Evolutionary conservation across 2,797 vertebrate species (phyloP).

Genomic region (Poliocrania exsul): DNA sequence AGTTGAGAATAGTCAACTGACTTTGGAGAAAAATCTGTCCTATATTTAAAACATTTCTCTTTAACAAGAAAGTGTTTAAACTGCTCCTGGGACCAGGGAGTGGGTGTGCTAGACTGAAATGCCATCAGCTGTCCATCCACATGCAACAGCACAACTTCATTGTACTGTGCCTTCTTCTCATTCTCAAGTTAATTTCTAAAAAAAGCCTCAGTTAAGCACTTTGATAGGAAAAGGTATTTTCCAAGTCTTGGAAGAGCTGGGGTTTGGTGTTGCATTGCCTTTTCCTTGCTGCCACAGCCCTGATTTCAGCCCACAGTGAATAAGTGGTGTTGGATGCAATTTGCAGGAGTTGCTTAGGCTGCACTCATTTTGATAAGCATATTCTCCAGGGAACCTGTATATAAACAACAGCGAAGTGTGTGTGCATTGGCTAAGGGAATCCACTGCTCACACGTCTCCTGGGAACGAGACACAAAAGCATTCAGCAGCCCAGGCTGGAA

Average conservation of each 20-base stretch:
- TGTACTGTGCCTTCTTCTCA: background rate
- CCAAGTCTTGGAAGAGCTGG: background rate
- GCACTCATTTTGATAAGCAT: background rate
- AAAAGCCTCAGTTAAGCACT: background rate
- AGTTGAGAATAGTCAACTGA: background rate
- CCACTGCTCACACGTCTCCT: background rate
- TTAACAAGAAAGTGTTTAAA: background rate
- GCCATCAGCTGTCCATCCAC: background rate
- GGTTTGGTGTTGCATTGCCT: background rate
- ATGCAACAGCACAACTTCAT: background rate
- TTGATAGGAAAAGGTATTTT: background rate
- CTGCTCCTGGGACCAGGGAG: background rate
- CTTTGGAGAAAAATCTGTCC: background rate
- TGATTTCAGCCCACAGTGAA: background rate
- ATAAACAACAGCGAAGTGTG: conserved; percentile 16
- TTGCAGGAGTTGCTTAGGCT: conserved; percentile 5
- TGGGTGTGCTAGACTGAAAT: conserved; percentile 22
- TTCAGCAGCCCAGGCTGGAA: background rate
- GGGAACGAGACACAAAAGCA: background rate
- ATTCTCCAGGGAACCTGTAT: conserved; percentile 16
- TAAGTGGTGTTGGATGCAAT: background rate
- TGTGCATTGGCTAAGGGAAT: conserved; percentile 9
- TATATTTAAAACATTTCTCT: background rate
- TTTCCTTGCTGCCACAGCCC: background rate
- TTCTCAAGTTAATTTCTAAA: background rate